A percentile compares a stretch with the other conserved stretches of the same genome.
These are phyloP conservation scores for Streblospio benedicti DNA, from an alignment of 1,140 invertebrate species.

Conservation along the genomic window DNA sequence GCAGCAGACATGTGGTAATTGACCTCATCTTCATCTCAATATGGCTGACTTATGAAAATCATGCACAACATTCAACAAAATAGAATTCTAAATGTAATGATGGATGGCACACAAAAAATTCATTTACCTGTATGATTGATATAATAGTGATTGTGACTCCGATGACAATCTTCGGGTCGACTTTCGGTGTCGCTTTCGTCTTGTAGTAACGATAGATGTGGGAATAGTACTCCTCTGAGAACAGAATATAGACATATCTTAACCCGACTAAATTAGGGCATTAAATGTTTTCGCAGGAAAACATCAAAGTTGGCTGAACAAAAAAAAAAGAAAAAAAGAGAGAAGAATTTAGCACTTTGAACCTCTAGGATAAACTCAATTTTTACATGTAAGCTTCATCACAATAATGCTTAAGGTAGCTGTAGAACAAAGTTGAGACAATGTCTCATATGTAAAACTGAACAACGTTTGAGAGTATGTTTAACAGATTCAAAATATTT, in stretches of 20 bases:
- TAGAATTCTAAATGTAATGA: too few species aligned
- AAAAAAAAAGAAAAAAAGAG: slow-evolving; percentile 20
- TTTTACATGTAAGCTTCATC: slow-evolving; percentile 5
- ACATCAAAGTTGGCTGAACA: background rate
- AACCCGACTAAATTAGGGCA: background rate
- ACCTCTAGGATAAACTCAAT: background rate
- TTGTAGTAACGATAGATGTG: slow-evolving; percentile 87
- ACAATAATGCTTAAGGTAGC: background rate
- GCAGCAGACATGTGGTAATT: too few species aligned
- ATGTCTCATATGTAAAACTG: background rate
- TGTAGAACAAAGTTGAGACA: background rate
- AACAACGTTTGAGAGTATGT: too few species aligned
- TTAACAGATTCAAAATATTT: too few species aligned
- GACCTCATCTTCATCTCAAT: too few species aligned
- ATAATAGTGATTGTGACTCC: slow-evolving; percentile 73
- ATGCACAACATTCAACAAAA: too few species aligned
- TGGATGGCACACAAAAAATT: too few species aligned
- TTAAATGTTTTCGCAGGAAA: background rate
- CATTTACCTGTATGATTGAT: slow-evolving; percentile 63
- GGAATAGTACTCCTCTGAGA: slow-evolving; percentile 68
- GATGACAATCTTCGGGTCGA: slow-evolving; percentile 79
- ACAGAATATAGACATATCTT: slow-evolving; percentile 13
- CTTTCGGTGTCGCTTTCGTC: slow-evolving; percentile 72
- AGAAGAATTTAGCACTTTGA: background rate
- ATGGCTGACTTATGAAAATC: too few species aligned